Base-by-base conservation (phyloP, 53 echinoderm and acorn worm genomes). In the Luidia sarsii region DNA sequence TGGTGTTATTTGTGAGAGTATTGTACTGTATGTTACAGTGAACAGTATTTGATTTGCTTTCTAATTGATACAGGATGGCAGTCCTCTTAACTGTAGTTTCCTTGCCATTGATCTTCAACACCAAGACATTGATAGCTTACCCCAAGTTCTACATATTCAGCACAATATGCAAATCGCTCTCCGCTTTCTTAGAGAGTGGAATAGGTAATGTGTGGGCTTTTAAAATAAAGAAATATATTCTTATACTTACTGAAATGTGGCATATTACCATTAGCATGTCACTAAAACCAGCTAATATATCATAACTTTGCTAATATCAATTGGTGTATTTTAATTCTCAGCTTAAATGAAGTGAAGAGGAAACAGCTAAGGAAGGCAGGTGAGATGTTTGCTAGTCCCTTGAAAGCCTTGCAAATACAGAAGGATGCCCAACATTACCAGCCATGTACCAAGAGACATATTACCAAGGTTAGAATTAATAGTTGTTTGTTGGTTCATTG, bases 391-490 rank as follows among this genome's bases (percentile, higher is more conserved):
- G 86, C 82, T 48, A 89, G 86, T 83, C 89, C 89, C 9, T 22
- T 65, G 10, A 64, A 74, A 77, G 83, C 89, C 18, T 25, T 89
- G 10, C 65, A 89, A 70, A 86, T 86, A 3, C 25, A 89, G 21
- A 92, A 86, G 51, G 79, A 82, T 56, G 83, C 67, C 22, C 61
- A 63, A 24, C 75, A 61, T 30, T 82, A 82, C 28, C 75, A 89
- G 27, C 82, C 75, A 38, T 85, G 89, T 55, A 92, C 52, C 36
- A 89, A 82, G 57, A 80, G 92, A 34, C 89, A 48, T 48, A 62
- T 92, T 14, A 82, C 92, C 19, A 89, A 89, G 81, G 92, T 92
- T n/a, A n/a, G n/a, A n/a, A n/a, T n/a, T n/a, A n/a, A n/a, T n/a
- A n/a, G n/a, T n/a, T n/a, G n/a, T n/a, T n/a, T n/a, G n/a, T n/a